Conservation (phyloP, 2,113 vertebrate genomes). For the Chloroceryle aenea region DNA sequence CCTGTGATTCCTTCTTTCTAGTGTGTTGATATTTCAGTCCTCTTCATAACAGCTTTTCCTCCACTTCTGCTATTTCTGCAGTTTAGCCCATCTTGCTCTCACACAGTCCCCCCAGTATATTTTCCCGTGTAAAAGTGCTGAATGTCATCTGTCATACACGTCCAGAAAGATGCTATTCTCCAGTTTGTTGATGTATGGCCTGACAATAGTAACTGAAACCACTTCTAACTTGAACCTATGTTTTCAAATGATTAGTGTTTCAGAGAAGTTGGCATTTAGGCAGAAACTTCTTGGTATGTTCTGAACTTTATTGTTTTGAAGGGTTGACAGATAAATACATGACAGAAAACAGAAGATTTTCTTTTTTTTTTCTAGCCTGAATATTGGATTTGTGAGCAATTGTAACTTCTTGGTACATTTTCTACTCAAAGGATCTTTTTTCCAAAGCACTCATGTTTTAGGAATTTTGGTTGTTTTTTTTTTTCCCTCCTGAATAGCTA, state of each 20-base stretch:
- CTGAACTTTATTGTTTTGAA: neutral
- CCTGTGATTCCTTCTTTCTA: neutral
- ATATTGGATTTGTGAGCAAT: neutral
- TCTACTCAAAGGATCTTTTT: neutral
- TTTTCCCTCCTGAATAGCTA: constrained; percentile 75
- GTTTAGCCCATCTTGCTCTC: neutral
- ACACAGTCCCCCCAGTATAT: neutral
- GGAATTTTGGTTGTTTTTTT: neutral
- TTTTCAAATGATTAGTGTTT: neutral
- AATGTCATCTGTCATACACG: neutral
- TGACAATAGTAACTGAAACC: neutral
- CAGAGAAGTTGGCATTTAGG: neutral
- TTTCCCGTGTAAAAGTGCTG: neutral
- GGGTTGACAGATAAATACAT: neutral
- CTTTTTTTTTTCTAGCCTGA: neutral
- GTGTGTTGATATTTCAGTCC: neutral
- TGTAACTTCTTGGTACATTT: neutral
- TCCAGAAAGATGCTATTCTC: neutral
- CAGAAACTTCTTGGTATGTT: neutral
- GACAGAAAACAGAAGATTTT: neutral
- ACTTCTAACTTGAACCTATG: neutral
- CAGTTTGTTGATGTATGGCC: neutral
- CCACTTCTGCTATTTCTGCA: neutral
- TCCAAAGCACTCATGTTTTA: neutral
- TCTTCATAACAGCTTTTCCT: neutral